Conservation (phyloP, 1,140 invertebrate species). For the Venturia canescens region DNA sequence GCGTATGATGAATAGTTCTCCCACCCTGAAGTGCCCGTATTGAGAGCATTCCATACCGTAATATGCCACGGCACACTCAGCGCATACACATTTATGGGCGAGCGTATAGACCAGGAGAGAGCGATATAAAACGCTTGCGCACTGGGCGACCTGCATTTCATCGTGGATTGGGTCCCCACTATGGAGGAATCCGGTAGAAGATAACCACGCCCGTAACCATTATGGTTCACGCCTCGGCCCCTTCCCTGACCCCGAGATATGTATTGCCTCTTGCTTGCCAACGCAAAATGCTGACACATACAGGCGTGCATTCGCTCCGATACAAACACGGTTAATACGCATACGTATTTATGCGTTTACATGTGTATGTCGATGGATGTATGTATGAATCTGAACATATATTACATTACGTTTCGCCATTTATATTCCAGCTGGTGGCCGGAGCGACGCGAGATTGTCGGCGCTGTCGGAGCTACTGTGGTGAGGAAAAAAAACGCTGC, state of each 20-base stretch:
- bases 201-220: background rate
- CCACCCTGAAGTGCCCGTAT: too few relatives aligned
- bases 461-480: background rate
- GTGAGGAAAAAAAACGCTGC: background rate
- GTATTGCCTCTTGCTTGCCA: background rate
- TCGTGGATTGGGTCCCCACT: constrained; percentile 1
- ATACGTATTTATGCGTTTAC: too few relatives aligned
- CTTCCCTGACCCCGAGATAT: constrained; percentile 5
- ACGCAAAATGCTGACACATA: background rate
- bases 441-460: background rate
- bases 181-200: background rate
- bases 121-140: constrained; percentile 16
- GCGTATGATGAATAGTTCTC: too few relatives aligned
- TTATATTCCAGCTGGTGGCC: background rate
- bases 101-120: background rate
- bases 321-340: too few relatives aligned
- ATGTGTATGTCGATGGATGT: too few relatives aligned
- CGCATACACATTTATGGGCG: too few relatives aligned
- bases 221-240: background rate
- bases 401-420: background rate
- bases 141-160: background rate
- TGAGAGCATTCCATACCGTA: too few relatives aligned
- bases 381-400: too few relatives aligned
- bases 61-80: too few relatives aligned
- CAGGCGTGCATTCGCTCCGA: background rate